These are phyloP conservation scores for Ramphastos sulfuratus DNA, from an alignment of 2,113 vertebrate genomes.

Conservation along the genomic window DNA sequence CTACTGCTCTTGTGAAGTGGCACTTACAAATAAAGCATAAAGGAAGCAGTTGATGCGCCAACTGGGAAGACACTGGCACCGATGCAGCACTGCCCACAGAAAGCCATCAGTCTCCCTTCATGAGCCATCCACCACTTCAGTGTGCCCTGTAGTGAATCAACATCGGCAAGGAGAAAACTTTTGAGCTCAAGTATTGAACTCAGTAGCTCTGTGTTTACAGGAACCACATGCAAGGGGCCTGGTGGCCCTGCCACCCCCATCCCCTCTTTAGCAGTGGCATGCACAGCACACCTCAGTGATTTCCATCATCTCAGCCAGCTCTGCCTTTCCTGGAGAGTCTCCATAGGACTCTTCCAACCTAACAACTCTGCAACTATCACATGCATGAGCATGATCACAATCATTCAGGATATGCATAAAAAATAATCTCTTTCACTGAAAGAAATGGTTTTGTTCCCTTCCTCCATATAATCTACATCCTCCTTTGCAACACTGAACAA, in stretches of 20 bases:
- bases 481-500: neutral
- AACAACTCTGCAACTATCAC: neutral
- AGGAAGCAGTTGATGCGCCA: neutral
- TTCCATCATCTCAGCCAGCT: neutral
- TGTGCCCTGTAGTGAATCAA: neutral
- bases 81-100: neutral
- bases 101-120: neutral
- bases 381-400: neutral
- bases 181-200: neutral
- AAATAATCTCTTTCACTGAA: neutral
- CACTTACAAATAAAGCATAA: conserved; percentile 31
- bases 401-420: neutral
- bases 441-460: neutral
- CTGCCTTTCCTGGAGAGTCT: neutral
- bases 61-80: neutral
- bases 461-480: neutral
- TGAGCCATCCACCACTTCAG: neutral
- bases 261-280: neutral
- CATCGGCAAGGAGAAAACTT: neutral
- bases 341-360: neutral
- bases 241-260: neutral
- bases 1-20: conserved; percentile 8
- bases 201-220: neutral
- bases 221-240: neutral
- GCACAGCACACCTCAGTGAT: neutral